A percentile compares a stretch with the other conserved stretches of the same genome.
Conservation (phyloP, 2,113 vertebrate species). For the Spizaetus ornatus region DNA sequence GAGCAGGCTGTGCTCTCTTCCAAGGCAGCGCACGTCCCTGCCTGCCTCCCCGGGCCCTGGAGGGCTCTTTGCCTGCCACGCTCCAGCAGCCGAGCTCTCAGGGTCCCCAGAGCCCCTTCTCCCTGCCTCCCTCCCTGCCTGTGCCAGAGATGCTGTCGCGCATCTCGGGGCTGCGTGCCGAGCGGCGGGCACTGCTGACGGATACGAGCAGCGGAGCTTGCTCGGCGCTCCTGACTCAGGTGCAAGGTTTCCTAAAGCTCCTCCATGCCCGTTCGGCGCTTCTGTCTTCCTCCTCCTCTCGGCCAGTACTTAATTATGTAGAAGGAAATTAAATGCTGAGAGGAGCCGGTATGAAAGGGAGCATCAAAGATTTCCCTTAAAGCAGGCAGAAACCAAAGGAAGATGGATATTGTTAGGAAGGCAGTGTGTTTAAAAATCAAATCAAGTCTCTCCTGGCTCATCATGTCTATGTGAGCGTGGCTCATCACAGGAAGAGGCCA, state of each 20-base stretch:
- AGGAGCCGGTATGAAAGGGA: background rate
- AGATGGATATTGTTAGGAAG: background rate
- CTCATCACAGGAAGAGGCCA: background rate
- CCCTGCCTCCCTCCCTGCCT: background rate
- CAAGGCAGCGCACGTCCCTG: slow-evolving; percentile 15
- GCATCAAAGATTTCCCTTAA: background rate
- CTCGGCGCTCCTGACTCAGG: background rate
- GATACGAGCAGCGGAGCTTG: background rate
- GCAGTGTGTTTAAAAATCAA: slow-evolving; percentile 1
- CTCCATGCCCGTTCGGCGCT: rapidly evolving
- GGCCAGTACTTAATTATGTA: background rate
- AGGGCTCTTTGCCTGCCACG: slow-evolving; percentile 16
- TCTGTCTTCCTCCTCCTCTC: background rate
- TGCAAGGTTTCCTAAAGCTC: background rate
- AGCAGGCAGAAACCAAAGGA: background rate
- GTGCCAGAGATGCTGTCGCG: background rate
- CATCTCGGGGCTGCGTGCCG: background rate
- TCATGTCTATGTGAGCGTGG: background rate
- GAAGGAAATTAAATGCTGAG: slow-evolving; percentile 1
- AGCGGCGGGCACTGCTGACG: background rate
- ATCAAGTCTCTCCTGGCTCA: background rate
- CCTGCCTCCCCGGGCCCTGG: slow-evolving; percentile 6
- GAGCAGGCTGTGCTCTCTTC: slow-evolving; percentile 2
- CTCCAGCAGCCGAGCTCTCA: background rate
- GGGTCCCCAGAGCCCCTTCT: background rate